phyloP scores from a whole-genome alignment of 2,797 vertebrate species.

The Pristis pectinata region DNA sequence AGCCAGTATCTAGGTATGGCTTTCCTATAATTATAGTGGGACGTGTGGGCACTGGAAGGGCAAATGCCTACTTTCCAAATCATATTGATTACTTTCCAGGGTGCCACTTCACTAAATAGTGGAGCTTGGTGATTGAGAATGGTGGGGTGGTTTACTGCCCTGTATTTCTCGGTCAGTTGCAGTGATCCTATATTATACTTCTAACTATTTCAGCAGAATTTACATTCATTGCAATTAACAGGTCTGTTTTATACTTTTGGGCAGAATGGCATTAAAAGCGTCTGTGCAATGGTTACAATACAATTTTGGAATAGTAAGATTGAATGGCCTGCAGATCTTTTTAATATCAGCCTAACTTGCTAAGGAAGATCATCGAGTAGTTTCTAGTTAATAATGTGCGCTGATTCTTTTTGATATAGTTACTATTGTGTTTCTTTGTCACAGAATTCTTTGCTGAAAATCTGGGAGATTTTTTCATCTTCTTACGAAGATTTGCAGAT shows the following conservation, averaged over 20 bases:
- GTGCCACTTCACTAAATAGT: not conserved
- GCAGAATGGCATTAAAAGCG: not conserved
- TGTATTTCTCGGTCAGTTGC: not conserved
- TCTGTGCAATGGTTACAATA: not conserved
- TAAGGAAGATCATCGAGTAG: not conserved
- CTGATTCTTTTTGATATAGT: not conserved
- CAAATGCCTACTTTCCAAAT: not conserved
- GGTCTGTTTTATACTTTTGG: not conserved
- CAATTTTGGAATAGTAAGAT: not conserved
- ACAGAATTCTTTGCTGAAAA: conserved; percentile 96
- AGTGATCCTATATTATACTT: not conserved
- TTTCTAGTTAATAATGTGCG: not conserved
- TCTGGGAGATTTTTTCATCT: conserved; percentile 93
- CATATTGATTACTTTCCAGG: not conserved
- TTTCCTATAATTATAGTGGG: not conserved
- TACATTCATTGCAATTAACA: not conserved
- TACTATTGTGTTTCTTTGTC: conserved; percentile 5
- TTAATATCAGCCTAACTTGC: not conserved
- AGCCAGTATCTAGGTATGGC: not conserved
- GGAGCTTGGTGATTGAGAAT: not conserved
- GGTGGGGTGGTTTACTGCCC: not conserved
- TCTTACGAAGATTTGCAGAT: conserved; percentile 88
- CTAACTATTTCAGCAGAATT: not conserved
- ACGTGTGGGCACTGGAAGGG: not conserved
- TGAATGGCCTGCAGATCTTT: not conserved